Evolutionary conservation across 2,113 vertebrate genomes (phyloP).

Genomic region (Chionodraco myersi): DNA sequence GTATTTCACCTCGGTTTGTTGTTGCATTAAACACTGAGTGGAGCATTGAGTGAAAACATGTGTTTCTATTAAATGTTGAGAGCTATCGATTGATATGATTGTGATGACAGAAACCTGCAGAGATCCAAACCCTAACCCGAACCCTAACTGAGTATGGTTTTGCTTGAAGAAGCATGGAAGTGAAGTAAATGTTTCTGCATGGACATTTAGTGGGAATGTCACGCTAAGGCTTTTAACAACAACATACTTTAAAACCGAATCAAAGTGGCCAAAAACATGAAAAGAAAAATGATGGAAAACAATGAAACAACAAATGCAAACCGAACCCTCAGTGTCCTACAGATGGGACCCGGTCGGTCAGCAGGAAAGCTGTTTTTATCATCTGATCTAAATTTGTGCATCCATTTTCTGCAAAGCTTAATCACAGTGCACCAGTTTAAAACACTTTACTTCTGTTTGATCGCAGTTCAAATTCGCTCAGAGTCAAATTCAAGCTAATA

Average conservation of each 20-base stretch:
- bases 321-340: constrained; percentile 13
- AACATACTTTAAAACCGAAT: constrained; percentile 9
- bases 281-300: not conserved
- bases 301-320: not conserved
- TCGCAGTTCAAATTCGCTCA: constrained; percentile 15
- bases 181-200: not conserved
- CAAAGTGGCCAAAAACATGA: constrained; percentile 7
- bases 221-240: not conserved
- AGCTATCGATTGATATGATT: not conserved
- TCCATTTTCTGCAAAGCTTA: constrained; percentile 23
- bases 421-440: constrained; percentile 25
- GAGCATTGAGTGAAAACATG: not conserved
- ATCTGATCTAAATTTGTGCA: constrained; percentile 45
- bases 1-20: not conserved
- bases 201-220: not conserved
- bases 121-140: not conserved
- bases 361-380: constrained; percentile 9
- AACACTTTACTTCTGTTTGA: constrained; percentile 43
- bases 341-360: not conserved
- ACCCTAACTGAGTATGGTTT: not conserved
- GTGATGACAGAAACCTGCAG: not conserved
- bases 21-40: not conserved
- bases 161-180: constrained; percentile 3
- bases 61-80: not conserved
- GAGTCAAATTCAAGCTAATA: constrained; percentile 37